phyloP scores from a whole-genome alignment of 2,113 vertebrate species.

The Sapajus apella region DNA sequence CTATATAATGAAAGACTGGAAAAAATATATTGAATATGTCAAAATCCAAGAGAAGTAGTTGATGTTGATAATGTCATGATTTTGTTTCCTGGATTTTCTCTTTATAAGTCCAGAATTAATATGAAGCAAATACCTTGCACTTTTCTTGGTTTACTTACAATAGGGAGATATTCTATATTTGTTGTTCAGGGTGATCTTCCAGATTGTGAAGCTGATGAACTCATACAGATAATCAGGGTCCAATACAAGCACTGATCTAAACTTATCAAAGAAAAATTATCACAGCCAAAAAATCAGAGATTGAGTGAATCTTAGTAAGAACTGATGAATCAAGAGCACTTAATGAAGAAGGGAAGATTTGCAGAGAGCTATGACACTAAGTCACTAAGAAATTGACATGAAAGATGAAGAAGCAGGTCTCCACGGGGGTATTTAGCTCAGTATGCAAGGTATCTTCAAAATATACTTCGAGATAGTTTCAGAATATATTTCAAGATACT shows the following conservation, averaged over 20 bases:
- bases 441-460: slow-evolving; percentile 92
- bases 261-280: slow-evolving; percentile 93
- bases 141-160: not conserved
- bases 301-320: slow-evolving; percentile 85
- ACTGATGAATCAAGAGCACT: slow-evolving; percentile 80
- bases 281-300: slow-evolving; percentile 89
- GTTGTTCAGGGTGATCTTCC: slow-evolving; percentile 94
- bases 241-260: slow-evolving; percentile 93
- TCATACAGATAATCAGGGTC: slow-evolving; percentile 92
- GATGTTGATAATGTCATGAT: not conserved
- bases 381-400: slow-evolving; percentile 93
- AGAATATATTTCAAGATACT: slow-evolving; percentile 73
- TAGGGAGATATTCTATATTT: slow-evolving; percentile 92
- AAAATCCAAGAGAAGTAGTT: not conserved
- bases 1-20: not conserved
- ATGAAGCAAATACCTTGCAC: not conserved
- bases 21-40: not conserved
- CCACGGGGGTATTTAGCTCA: slow-evolving; percentile 95
- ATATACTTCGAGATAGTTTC: slow-evolving; percentile 78
- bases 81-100: not conserved
- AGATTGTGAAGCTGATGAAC: slow-evolving; percentile 95
- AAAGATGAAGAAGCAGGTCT: slow-evolving; percentile 97
- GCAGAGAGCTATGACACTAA: slow-evolving; percentile 91
- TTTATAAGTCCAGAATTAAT: not conserved
- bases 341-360: slow-evolving; percentile 93